A percentile compares a stretch with the other conserved stretches of the same genome.
These are phyloP conservation scores for Patella ulyssiponensis DNA, from an alignment of 2,888 invertebrate genomes.

Conservation along the genomic window DNA sequence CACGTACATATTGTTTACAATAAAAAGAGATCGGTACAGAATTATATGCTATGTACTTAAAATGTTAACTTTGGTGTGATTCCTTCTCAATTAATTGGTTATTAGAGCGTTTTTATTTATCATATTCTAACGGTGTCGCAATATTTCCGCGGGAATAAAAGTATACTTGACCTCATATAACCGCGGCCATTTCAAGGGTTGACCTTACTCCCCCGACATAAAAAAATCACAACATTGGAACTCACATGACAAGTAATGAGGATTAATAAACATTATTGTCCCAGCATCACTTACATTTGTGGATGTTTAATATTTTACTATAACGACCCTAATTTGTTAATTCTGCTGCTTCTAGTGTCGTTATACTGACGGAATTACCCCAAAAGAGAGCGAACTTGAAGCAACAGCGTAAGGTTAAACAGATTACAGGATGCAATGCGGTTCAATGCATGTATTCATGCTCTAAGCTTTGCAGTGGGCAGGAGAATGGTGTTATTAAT, in stretches of 20 bases:
- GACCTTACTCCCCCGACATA: constrained; percentile 7
- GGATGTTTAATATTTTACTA: neutral
- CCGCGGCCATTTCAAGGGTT: constrained; percentile 9
- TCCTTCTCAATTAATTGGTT: too few relatives aligned
- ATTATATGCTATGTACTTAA: too few relatives aligned
- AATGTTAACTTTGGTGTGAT: too few relatives aligned
- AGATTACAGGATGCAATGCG: constrained; percentile 38
- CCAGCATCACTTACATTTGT: too few relatives aligned
- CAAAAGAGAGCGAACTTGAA: constrained; percentile 14
- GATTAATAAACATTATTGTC: too few relatives aligned
- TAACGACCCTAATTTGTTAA: neutral
- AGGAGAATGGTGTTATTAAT: constrained; percentile 7
- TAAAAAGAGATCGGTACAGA: too few relatives aligned
- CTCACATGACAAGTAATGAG: neutral
- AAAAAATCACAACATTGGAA: constrained; percentile 12
- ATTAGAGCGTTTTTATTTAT: too few relatives aligned
- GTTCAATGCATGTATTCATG: constrained; percentile 30
- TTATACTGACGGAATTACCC: neutral
- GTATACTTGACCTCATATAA: neutral
- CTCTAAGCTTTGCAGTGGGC: constrained; percentile 13
- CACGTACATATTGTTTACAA: too few relatives aligned
- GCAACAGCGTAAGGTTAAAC: constrained; percentile 37
- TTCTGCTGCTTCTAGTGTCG: neutral
- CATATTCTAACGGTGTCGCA: too few relatives aligned
- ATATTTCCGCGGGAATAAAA: constrained; percentile 5